Percentiles rank a stretch among this genome's conserved stretches.
Conservation (phyloP, 2,888 invertebrate species). For the Sabatieria punctata region DNA sequence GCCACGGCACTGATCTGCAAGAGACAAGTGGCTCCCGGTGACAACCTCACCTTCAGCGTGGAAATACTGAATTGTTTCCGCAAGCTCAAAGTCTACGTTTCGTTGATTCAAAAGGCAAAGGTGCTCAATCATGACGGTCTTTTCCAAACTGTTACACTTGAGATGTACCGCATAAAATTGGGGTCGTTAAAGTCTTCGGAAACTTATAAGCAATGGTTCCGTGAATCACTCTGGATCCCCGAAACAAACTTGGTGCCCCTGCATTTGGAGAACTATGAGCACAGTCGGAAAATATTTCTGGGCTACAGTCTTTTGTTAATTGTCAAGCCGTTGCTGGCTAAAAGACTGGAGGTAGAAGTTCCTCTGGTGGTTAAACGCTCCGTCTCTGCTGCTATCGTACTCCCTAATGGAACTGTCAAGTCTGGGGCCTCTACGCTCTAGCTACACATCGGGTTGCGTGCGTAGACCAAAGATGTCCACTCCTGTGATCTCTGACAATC, state of each 20-base stretch:
- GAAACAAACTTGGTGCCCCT: not conserved
- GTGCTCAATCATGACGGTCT: not conserved
- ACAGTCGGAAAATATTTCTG: not conserved
- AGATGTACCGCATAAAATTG: not conserved
- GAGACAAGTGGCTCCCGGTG: not conserved
- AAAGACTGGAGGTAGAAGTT: not conserved
- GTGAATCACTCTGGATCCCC: not conserved
- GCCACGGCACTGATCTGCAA: slow-evolving; percentile 4
- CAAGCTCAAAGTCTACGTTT: slow-evolving; percentile 6
- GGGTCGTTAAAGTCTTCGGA: not conserved
- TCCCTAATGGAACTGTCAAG: too few relatives aligned
- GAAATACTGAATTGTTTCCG: slow-evolving; percentile 13
- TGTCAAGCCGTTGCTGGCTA: not conserved
- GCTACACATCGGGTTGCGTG: too few relatives aligned
- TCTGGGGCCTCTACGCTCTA: too few relatives aligned
- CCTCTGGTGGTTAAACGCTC: slow-evolving; percentile 7
- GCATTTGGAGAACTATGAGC: not conserved
- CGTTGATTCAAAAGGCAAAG: slow-evolving; percentile 8
- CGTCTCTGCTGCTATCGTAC: too few relatives aligned
- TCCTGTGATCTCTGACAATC: too few relatives aligned
- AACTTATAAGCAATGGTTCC: not conserved
- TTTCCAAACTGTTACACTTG: not conserved
- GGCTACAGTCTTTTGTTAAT: not conserved
- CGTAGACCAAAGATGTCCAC: too few relatives aligned
- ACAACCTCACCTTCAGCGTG: slow-evolving; percentile 9